phyloP scores from a whole-genome alignment of 1,140 invertebrate species.

The Pseudoatta argentina region DNA sequence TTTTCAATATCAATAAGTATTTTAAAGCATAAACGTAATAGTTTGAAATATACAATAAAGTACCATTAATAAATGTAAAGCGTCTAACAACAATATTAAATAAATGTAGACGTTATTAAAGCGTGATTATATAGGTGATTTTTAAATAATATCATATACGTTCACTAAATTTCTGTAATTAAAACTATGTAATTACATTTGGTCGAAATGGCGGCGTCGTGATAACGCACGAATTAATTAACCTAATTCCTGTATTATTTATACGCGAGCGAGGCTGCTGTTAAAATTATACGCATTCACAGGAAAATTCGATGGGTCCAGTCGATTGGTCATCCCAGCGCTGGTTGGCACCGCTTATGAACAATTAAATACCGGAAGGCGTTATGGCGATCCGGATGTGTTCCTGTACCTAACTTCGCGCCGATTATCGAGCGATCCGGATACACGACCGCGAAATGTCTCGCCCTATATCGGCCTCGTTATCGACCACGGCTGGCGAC shows the following conservation, averaged over 20 bases:
- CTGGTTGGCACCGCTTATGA: background rate
- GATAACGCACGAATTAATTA: slow-evolving; percentile 56
- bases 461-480: slow-evolving; percentile 7
- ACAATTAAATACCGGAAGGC: slow-evolving; percentile 40
- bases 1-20: background rate
- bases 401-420: slow-evolving; percentile 17
- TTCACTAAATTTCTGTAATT: slow-evolving; percentile 24
- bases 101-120: background rate
- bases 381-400: background rate
- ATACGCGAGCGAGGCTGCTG: slow-evolving; percentile 1
- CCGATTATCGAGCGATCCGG: slow-evolving; percentile 14
- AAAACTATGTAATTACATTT: slow-evolving; percentile 25
- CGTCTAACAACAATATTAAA: background rate
- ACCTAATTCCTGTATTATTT: slow-evolving; percentile 57
- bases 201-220: background rate
- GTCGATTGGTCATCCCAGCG: background rate
- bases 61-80: background rate
- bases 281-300: slow-evolving; percentile 10
- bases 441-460: slow-evolving; percentile 22
- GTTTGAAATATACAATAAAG: background rate
- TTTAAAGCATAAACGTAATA: background rate
- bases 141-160: background rate
- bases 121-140: background rate
- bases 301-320: background rate
- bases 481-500: slow-evolving; percentile 45